A percentile compares a stretch with the other conserved stretches of the same genome.
Conservation (phyloP, 2,113 vertebrate species). For the Cochlearius cochlearius region DNA sequence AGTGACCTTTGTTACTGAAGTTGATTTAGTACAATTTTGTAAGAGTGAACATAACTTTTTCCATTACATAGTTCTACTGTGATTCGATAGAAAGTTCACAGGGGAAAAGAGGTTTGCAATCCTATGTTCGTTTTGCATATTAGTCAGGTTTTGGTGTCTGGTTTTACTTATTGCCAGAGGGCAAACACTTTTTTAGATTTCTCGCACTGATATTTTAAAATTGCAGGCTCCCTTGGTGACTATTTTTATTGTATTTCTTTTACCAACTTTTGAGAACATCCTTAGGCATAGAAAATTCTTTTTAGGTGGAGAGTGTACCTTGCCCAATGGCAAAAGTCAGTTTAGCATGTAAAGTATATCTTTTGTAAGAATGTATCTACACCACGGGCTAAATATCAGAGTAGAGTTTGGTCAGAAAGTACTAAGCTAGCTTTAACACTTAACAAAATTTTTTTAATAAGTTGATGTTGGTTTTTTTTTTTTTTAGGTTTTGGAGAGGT, state of each 20-base stretch:
- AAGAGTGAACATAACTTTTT: slow-evolving; percentile 28
- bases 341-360: slow-evolving; percentile 39
- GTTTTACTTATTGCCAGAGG: slow-evolving; percentile 29
- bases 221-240: slow-evolving; percentile 47
- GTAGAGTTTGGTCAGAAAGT: neutral
- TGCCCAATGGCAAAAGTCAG: slow-evolving; percentile 15
- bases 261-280: slow-evolving; percentile 47
- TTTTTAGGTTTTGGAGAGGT: neutral
- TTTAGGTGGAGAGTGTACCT: slow-evolving; percentile 18
- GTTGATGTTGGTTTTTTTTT: neutral
- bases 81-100: slow-evolving; percentile 59
- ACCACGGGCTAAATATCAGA: slow-evolving; percentile 12
- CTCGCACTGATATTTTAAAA: slow-evolving; percentile 67
- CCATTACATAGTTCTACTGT: slow-evolving; percentile 24
- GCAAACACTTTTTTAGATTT: slow-evolving; percentile 56
- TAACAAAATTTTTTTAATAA: slow-evolving; percentile 7
- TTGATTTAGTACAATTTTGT: slow-evolving; percentile 11
- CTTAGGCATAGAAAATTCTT: slow-evolving; percentile 60
- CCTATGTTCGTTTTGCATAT: slow-evolving; percentile 44
- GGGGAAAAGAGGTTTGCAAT: slow-evolving; percentile 55
- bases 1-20: neutral
- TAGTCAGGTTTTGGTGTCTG: slow-evolving; percentile 65
- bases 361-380: slow-evolving; percentile 31
- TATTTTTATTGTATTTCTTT: slow-evolving; percentile 52
- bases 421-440: neutral